These are phyloP conservation scores for Hyles euphorbiae DNA, from an alignment of 1,140 invertebrate genomes.

Conservation along the genomic window DNA sequence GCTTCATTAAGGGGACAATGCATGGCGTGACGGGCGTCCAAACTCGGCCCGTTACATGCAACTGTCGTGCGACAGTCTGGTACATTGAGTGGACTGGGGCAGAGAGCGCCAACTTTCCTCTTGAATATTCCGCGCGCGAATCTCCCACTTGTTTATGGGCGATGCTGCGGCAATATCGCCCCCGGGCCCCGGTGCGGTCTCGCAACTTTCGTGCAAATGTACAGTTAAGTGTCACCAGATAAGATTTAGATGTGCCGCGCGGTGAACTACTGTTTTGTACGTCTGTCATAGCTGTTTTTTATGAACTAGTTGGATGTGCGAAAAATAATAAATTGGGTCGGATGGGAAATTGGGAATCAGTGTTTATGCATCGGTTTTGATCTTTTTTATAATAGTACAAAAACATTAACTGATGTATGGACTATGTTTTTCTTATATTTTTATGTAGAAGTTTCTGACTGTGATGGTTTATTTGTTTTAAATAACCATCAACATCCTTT, in stretches of 20 bases:
- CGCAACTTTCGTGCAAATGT: constrained; percentile 39
- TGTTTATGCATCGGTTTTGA: too few relatives aligned
- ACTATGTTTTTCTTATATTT: too few relatives aligned
- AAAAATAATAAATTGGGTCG: too few relatives aligned
- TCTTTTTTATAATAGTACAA: too few relatives aligned
- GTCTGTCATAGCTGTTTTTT: too few relatives aligned
- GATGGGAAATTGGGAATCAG: too few relatives aligned
- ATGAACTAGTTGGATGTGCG: too few relatives aligned
- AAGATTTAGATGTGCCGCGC: constrained; percentile 36
- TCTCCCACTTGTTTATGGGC: constrained; percentile 51
- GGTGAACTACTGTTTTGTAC: too few relatives aligned
- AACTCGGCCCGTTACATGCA: constrained; percentile 56
- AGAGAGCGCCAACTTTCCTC: constrained; percentile 50
- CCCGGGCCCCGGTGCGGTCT: constrained; percentile 34
- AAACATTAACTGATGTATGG: too few relatives aligned
- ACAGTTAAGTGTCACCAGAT: constrained; percentile 37
- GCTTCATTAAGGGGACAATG: constrained; percentile 64
- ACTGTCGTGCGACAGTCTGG: constrained; percentile 36
- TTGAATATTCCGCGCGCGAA: constrained; percentile 57
- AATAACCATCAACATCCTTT: too few relatives aligned
- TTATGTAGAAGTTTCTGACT: too few relatives aligned
- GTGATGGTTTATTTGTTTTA: too few relatives aligned
- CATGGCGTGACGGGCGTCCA: constrained; percentile 44
- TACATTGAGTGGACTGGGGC: constrained; percentile 38
- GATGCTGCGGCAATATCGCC: constrained; percentile 36